Percentiles rank a stretch among this genome's conserved stretches.
Evolutionary conservation across 1,140 invertebrate genomes (phyloP).

Genomic region (Theocolax elegans): DNA sequence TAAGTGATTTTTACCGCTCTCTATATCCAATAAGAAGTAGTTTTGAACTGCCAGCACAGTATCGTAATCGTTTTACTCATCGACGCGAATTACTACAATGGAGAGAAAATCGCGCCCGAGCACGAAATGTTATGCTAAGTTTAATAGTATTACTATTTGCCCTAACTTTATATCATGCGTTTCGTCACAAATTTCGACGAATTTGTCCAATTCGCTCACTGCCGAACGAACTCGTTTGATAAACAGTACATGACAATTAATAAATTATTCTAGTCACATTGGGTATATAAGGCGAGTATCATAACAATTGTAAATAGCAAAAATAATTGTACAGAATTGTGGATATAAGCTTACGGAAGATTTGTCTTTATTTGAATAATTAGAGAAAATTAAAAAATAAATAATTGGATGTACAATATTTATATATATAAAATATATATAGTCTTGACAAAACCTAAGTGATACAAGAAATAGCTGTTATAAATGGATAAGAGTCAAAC

Average conservation of each 20-base stretch:
- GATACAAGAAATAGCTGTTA: too few relatives aligned
- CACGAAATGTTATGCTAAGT: constrained; percentile 57
- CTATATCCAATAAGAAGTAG: constrained; percentile 79
- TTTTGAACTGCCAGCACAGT: constrained; percentile 79
- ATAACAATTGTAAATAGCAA: background rate
- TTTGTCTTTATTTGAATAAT: constrained; percentile 24
- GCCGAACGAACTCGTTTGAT: constrained; percentile 54
- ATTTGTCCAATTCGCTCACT: constrained; percentile 54
- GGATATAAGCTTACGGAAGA: constrained; percentile 7
- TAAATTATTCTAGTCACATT: constrained; percentile 21
- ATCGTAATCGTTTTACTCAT: constrained; percentile 78
- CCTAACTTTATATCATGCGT: constrained; percentile 60
- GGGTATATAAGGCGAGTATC: constrained; percentile 9
- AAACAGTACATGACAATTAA: constrained; percentile 7
- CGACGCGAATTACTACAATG: constrained; percentile 74
- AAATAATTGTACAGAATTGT: constrained; percentile 1
- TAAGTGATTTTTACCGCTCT: constrained; percentile 83
- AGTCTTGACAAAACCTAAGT: too few relatives aligned
- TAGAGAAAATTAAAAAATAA: too few relatives aligned
- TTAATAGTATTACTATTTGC: constrained; percentile 53
- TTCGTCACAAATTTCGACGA: constrained; percentile 59
- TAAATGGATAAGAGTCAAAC: too few relatives aligned
- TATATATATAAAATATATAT: too few relatives aligned
- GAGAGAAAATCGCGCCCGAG: constrained; percentile 63
- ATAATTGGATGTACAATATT: too few relatives aligned